Conservation (phyloP, 2,888 invertebrate species). For the Drosophila mulleri region DNA sequence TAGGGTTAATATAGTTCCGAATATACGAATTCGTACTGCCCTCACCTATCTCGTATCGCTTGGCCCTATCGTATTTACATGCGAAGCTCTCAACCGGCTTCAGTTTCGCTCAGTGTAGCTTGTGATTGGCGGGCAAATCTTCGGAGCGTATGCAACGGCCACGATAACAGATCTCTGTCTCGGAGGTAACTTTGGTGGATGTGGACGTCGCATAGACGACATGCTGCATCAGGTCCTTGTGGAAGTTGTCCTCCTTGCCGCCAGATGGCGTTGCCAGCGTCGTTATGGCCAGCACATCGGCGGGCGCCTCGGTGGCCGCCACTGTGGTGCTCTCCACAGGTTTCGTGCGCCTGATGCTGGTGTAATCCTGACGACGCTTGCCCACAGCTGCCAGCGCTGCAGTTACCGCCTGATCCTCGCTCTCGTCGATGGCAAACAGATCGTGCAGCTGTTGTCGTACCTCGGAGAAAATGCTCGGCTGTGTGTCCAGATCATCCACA, state of each 20-base stretch:
- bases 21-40: constrained; percentile 20
- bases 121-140: constrained; percentile 83
- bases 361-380: constrained; percentile 83
- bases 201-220: constrained; percentile 87
- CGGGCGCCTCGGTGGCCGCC: constrained; percentile 35
- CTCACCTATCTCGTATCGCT: constrained; percentile 32
- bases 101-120: constrained; percentile 78
- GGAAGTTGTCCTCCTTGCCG: constrained; percentile 75
- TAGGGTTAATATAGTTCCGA: constrained; percentile 5
- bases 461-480: constrained; percentile 84
- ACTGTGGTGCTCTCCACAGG: constrained; percentile 63
- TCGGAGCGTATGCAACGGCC: constrained; percentile 92
- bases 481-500: constrained; percentile 82
- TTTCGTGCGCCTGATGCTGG: constrained; percentile 81
- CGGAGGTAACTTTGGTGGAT: constrained; percentile 93
- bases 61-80: constrained; percentile 65
- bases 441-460: constrained; percentile 84
- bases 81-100: constrained; percentile 24
- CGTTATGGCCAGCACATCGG: constrained; percentile 44
- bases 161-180: constrained; percentile 95
- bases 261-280: constrained; percentile 51
- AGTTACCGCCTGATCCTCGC: constrained; percentile 76
- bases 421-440: constrained; percentile 82
- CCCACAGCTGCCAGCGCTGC: constrained; percentile 74
- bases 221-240: constrained; percentile 84